Evolutionary conservation across 2,113 vertebrate species (phyloP), one percentile per base, ranked within the genome.

Genomic region (Rhinichthys klamathensis): DNA sequence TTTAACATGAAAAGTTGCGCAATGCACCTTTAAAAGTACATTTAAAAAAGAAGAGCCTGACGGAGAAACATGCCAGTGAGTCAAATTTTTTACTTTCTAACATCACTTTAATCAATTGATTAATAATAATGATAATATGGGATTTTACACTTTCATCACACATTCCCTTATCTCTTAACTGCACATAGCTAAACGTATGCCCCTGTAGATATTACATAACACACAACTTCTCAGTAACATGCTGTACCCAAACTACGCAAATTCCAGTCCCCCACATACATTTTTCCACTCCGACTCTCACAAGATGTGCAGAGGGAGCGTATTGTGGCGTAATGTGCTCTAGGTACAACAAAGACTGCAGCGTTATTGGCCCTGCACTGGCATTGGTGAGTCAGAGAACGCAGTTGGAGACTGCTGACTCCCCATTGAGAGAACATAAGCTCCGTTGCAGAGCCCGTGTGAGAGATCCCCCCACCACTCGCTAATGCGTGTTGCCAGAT

Each of bases 391-490:
- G 82, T 92, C 88, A 86, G 89, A 90, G 85, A 87, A 90, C 90
- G 80, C 91, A 92, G 93, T 92, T 92, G 91, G 93, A 90, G 90
- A 89, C 91, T 86, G 35, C 44, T 23, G 88, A 91, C 89, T 92
- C 92, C 94, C 92, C 85, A 90, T 88, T 81, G 93, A 90, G 94
- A 91, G 91, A 93, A 94, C 94, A 93, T 94, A 94, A 94, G 94
- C 92, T 92, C 90, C 87, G 82, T 91, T 88, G 91, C 93, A 89
- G 91, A 92, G 90, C 92, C 90, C 81, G 32, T 89, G 90, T 90
- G 92, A 93, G 92, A 90, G 90, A 89, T 88, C 84, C 91, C 76
- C 82, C 77, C 82, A 84, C 79, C 6, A 49, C 79, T 54, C 38
- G 16, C 63, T 41, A 84, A 77, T 63, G 87, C 87, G 84, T 86